Conservation (phyloP, 2,888 invertebrate genomes). For the Lithophane semibrunnea region DNA sequence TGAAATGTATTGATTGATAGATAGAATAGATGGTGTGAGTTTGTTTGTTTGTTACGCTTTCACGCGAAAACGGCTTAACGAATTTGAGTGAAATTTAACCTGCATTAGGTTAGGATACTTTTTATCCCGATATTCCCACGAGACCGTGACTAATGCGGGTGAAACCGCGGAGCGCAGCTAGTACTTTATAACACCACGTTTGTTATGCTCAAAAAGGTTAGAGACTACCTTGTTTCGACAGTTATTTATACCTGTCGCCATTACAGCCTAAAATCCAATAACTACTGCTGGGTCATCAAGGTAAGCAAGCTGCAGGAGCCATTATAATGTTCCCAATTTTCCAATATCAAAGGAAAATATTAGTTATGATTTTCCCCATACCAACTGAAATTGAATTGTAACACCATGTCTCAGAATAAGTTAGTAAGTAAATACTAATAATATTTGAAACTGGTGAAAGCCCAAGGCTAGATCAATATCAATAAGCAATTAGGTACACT, state of each 20-base stretch:
- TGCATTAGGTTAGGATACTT: too few relatives aligned
- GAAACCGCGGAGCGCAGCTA: too few relatives aligned
- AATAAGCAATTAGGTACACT: slow-evolving; percentile 13
- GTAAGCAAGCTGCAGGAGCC: neutral
- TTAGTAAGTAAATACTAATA: neutral
- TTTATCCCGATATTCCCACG: too few relatives aligned
- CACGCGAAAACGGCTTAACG: too few relatives aligned
- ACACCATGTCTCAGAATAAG: neutral
- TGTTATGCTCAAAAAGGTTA: neutral
- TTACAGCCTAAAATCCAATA: neutral
- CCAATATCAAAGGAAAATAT: neutral
- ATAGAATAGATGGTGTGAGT: too few relatives aligned
- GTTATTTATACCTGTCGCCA: neutral
- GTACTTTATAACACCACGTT: neutral
- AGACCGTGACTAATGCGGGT: too few relatives aligned
- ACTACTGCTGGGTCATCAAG: neutral
- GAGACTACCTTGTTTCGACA: neutral
- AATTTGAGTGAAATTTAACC: too few relatives aligned
- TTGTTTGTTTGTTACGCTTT: too few relatives aligned
- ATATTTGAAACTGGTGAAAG: neutral
- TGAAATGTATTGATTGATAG: neutral
- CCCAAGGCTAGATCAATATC: slow-evolving; percentile 27
- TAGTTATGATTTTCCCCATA: neutral
- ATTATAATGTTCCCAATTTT: neutral
- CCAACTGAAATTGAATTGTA: neutral